Evolutionary conservation across 1,140 invertebrate species (phyloP), one percentile per base, ranked within the genome.

Genomic region (Euura lappo): DNA sequence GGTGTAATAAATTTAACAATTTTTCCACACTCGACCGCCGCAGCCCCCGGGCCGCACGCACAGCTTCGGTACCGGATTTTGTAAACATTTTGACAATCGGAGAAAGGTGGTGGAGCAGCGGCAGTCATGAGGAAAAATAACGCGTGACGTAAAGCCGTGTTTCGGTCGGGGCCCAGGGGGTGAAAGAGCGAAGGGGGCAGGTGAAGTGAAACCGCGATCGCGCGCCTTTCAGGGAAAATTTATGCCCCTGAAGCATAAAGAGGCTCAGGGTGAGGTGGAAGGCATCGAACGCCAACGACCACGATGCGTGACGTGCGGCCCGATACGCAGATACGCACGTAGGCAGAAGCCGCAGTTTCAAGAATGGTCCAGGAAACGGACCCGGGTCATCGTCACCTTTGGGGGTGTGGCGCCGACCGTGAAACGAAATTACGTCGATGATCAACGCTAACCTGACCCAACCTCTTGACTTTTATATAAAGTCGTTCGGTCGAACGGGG

Each of bases 241-340:
- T 84, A 83, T 83, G 80, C 80, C 77, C 75, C 77, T 78, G 79
- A 77, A 78, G 80, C 79, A 84, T 79, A 82, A 83, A 83, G 51
- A 60, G 51, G 6, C 51, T 6, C 51, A 8, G 8, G 51, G 3
- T n/a, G 51, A n/a, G 13, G 28, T 28, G 28, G 28, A 28, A 60
- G 51, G 3, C 51, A 60, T 60, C 51, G 13, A 60, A 60, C 10
- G 28, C 51, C 51, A n/a, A n/a, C 13, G 51, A 60, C 51, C 51
- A 60, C 51, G 6, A 60, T 60, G 28, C 28, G 13, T 60, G 51
- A 28, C 51, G 51, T 60, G 51, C 51, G 13, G 51, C 51, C 8
- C 10, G 8, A n/a, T n/a, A 60, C 13, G 51, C 3, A 60, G 2
- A n/a, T 11, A 51, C 47, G 0, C 3, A n/a, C 51, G 51, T 60